Base-by-base conservation (phyloP, 2,113 vertebrate species). In the Bambusicola thoracicus region DNA sequence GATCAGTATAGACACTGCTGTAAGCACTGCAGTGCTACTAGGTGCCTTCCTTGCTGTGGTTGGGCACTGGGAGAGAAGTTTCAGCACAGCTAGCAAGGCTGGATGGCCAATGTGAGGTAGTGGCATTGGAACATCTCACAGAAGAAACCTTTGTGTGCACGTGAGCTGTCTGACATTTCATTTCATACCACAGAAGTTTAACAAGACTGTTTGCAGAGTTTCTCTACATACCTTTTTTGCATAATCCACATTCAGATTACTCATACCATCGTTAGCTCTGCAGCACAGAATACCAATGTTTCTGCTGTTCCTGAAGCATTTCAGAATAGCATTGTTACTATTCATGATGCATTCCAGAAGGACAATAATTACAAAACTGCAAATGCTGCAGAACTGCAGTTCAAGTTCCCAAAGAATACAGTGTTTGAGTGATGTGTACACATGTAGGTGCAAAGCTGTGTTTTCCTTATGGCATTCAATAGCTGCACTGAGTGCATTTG, bases 331-430 rank as follows among this genome's bases (percentile, higher is more conserved):
- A 34, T 49, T 2, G 5, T 66, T 76, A 11, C 6, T 46, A 24
- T 29, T 59, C 13, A 8, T 6, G 46, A 20, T 65, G 34, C 15
- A 2, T 55, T 20, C 8, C 7, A 59, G 56, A 25, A 73, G 3
- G 22, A 17, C 24, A 14, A 32, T 18, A 18, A 43, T 25, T 30
- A 8, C 11, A 66, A 20, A 72, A 62, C 10, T 46, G 13, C 8
- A 65, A 53, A 32, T 15, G 11, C 30, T 74, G 18, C 40, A 53
- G 22, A n/a, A 36, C 21, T 24, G n/a, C 13, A 66, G 24, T 55
- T 78, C 12, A 66, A 25, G 32, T 46, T 25, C 16, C n/a, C 24
- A 48, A 21, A 55, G 12, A 4, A 7, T 1, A 7, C 0, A 0
- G 1, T 27, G 44, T 85, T 55, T 10, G 4, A 63, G 51, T 21